These are phyloP conservation scores for Mythimna pallens DNA, from an alignment of 2,888 invertebrate genomes.

Conservation along the genomic window DNA sequence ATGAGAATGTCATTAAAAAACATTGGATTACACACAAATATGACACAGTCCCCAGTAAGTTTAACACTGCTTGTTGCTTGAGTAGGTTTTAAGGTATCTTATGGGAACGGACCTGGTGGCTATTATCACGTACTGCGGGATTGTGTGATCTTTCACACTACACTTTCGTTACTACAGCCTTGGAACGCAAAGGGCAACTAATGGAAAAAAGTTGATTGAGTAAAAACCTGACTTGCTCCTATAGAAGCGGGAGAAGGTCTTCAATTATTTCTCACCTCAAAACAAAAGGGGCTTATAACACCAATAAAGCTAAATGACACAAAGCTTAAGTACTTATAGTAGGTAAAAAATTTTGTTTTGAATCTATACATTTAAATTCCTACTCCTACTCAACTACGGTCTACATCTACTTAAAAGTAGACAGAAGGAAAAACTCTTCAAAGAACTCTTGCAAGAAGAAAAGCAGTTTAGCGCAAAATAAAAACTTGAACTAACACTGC, in stretches of 20 bases:
- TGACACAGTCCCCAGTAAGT: background rate
- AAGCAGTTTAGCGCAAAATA: background rate
- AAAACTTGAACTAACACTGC: slow-evolving; percentile 18
- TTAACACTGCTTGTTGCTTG: background rate
- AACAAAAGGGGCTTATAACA: no score
- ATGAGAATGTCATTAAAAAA: slow-evolving; percentile 7
- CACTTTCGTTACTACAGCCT: no score
- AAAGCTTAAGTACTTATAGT: background rate
- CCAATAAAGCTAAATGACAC: no score
- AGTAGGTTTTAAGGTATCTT: background rate
- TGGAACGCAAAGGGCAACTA: no score
- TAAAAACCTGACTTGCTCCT: no score
- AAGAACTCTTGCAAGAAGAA: background rate
- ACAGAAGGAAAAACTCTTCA: slow-evolving; percentile 2
- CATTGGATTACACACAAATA: background rate
- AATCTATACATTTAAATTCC: background rate
- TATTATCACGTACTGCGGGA: no score
- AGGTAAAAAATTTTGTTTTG: background rate
- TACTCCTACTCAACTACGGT: background rate
- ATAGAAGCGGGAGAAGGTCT: no score
- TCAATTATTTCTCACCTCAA: no score
- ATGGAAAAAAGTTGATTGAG: no score
- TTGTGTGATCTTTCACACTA: no score
- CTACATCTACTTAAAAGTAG: no score
- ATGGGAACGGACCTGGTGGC: no score